A percentile compares a stretch with the other conserved stretches of the same genome.
Evolutionary conservation across 2,888 invertebrate species (phyloP).

Genomic region (Dioctria linearis): DNA sequence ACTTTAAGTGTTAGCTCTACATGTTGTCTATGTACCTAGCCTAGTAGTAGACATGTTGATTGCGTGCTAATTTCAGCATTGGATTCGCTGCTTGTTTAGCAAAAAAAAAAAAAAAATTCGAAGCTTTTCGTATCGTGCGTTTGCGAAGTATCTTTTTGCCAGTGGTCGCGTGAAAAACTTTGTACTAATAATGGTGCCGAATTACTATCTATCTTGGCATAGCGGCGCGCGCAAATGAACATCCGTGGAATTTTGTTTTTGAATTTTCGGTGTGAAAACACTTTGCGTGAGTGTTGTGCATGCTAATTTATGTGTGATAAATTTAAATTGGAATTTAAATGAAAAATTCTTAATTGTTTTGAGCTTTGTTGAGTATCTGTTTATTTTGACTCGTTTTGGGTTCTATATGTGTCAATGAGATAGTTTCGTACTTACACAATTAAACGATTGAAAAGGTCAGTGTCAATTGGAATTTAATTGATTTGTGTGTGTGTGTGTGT

Average conservation of each 20-base stretch:
- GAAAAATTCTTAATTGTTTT: not conserved
- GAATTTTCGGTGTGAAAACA: too few species aligned
- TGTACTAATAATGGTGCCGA: conserved; percentile 17
- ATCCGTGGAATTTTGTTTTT: too few species aligned
- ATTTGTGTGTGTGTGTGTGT: too few species aligned
- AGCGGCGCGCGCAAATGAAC: not conserved
- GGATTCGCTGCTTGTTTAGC: conserved; percentile 10
- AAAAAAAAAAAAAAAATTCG: too few species aligned
- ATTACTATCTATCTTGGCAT: not conserved
- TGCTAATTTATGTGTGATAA: not conserved
- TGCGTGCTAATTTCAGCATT: conserved; percentile 47
- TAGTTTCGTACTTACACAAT: too few species aligned
- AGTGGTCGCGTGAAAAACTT: not conserved
- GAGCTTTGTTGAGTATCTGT: too few species aligned
- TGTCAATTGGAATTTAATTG: too few species aligned
- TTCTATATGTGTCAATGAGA: too few species aligned
- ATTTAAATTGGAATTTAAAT: conserved; percentile 1
- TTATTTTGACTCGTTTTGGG: too few species aligned
- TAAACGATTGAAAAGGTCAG: too few species aligned
- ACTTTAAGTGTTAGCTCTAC: too few species aligned
- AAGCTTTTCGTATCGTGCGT: not conserved
- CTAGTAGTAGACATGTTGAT: conserved; percentile 37
- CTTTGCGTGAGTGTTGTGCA: not conserved
- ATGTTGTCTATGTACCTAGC: too few species aligned
- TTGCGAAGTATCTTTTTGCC: not conserved